phyloP scores from a whole-genome alignment of 2,113 vertebrate species.

The Actenoides lindsayi region DNA sequence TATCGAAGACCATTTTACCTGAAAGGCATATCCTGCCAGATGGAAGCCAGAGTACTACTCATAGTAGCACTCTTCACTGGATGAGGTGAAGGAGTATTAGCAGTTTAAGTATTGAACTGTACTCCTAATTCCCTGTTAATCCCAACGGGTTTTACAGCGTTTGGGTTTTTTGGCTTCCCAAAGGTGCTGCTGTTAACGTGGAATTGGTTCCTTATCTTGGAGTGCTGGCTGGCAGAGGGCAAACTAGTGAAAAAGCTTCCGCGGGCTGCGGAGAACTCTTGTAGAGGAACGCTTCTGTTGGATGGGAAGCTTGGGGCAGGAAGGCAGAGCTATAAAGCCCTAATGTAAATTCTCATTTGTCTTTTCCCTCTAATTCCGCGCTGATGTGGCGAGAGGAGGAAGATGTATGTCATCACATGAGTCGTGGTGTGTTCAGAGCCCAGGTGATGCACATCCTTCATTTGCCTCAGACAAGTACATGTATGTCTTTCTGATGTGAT shows the following conservation, averaged over 20 bases:
- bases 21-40: background rate
- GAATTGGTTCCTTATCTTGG: background rate
- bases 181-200: background rate
- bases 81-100: background rate
- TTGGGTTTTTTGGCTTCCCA: background rate
- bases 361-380: slow-evolving; percentile 26
- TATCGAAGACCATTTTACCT: background rate
- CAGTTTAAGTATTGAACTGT: background rate
- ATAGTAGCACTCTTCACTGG: background rate
- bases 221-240: background rate
- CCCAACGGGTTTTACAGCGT: background rate
- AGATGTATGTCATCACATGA: slow-evolving; percentile 26
- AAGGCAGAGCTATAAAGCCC: background rate
- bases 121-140: background rate
- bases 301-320: background rate
- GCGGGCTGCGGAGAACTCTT: background rate
- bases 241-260: background rate
- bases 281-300: background rate
- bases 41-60: background rate
- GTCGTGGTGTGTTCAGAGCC: slow-evolving; percentile 30
- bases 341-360: background rate
- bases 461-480: slow-evolving; percentile 50
- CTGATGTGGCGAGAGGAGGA: slow-evolving; percentile 48
- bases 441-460: slow-evolving; percentile 58
- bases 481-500: slow-evolving; percentile 85